Base-by-base conservation (phyloP, 2,113 vertebrate genomes). In the Tachysurus fulvidraco region DNA sequence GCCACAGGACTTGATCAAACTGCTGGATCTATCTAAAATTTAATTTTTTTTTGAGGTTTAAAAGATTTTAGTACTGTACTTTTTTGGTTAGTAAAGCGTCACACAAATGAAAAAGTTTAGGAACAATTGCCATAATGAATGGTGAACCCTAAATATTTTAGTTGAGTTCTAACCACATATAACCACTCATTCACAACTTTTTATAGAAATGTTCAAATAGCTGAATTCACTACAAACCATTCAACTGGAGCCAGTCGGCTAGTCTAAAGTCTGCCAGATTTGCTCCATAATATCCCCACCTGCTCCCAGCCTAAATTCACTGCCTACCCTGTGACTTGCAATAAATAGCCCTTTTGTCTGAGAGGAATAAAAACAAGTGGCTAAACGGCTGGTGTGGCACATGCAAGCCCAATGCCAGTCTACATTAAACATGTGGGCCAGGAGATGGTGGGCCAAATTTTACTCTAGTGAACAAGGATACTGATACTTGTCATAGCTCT, bases 271-370 rank as follows among this genome's bases (percentile, higher is more conserved):
- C 81, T 85, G 82, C 50, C 83, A 86, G 86, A 86, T 89, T 90
- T 85, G 77, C 73, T 87, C 81, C 67, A 83, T 89, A 88, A 88
- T 90, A 77, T 64, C 82, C 83, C 87, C 86, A 81, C 83, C 78
- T 78, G 50, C 83, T 62, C 44, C 59, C 28, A 65, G 36, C 65
- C 57, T 71, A 82, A 77, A 64, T 88, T 89, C 74, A 83, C 84
- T 83, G 91, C 92, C 79, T 89, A 87, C 85, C 89, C 85, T 82
- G 60, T 86, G 44, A 59, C 87, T 93, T 92, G 92, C 91, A 92
- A 91, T 95, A 94, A 95, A 94, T 91, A 91, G 89, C 87, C 60
- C 94, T 89, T 95, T 95, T 95, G 94, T 95, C 91, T 94, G 86
- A 92, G 90, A 71, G 91, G 91, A 93, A 91, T 93, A 94, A 95